Conservation (phyloP, 2,113 vertebrate species). For the Rhodinocichla rosea region DNA sequence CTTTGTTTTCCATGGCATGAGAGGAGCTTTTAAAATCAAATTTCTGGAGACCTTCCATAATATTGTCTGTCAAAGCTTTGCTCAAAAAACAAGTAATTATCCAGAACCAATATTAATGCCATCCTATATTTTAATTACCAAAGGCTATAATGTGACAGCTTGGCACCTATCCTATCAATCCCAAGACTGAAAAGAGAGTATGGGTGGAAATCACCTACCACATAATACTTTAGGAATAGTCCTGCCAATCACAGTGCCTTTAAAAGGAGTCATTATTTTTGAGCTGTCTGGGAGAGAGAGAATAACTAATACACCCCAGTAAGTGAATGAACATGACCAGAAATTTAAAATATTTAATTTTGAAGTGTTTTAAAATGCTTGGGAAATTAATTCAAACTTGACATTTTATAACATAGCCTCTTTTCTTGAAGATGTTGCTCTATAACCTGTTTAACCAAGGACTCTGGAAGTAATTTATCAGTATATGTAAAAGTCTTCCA, state of each 20-base stretch:
- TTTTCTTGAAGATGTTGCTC: not conserved
- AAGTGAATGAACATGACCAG: not conserved
- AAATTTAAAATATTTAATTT: not conserved
- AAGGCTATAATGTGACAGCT: slow-evolving; percentile 18
- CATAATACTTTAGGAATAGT: not conserved
- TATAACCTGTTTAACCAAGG: not conserved
- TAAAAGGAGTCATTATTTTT: slow-evolving; percentile 36
- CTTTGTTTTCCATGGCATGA: not conserved
- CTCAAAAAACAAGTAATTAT: slow-evolving; percentile 15
- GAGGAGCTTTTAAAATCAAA: not conserved
- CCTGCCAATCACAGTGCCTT: slow-evolving; percentile 4
- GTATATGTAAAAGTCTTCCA: not conserved
- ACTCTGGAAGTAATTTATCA: not conserved
- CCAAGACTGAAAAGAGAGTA: not conserved
- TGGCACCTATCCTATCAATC: slow-evolving; percentile 10
- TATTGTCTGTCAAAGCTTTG: slow-evolving; percentile 6
- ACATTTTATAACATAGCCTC: not conserved
- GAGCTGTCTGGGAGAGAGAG: not conserved
- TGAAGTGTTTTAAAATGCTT: not conserved
- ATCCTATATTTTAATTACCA: slow-evolving; percentile 23
- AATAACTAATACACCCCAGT: not conserved
- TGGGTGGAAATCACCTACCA: not conserved
- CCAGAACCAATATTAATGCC: slow-evolving; percentile 1
- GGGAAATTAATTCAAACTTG: not conserved
- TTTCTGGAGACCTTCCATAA: not conserved